phyloP scores from a whole-genome alignment of 1,140 invertebrate species.

The Apis florea region DNA sequence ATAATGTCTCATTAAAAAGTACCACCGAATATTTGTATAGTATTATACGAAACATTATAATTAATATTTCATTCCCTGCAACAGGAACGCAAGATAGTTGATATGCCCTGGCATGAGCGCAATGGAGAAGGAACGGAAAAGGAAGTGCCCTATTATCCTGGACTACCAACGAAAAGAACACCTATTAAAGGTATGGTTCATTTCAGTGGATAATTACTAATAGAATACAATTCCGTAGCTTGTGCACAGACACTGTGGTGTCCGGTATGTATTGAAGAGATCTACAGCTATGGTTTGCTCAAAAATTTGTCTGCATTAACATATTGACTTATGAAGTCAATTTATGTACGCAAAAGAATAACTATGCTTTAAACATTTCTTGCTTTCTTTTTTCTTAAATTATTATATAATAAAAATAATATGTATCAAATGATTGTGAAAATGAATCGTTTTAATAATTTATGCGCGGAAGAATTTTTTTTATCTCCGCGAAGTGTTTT shows the following conservation, averaged over 20 bases:
- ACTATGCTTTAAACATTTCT: not conserved
- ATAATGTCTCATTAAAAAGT: constrained; percentile 51
- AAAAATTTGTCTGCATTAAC: constrained; percentile 59
- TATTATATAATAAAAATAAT: not conserved
- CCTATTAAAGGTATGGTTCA: constrained; percentile 87
- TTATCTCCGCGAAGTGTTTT: not conserved
- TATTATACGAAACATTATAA: constrained; percentile 27
- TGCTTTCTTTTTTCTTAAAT: not conserved
- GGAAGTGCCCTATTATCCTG: constrained; percentile 84
- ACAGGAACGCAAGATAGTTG: constrained; percentile 85
- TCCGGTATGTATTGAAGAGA: constrained; percentile 80
- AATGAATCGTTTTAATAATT: not conserved
- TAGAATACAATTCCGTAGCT: constrained; percentile 80
- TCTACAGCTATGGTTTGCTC: constrained; percentile 53
- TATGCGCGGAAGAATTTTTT: not conserved
- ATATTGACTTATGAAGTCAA: not conserved
- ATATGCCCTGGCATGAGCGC: constrained; percentile 88
- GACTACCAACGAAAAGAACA: constrained; percentile 87
- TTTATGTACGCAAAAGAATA: not conserved
- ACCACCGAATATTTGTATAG: constrained; percentile 50
- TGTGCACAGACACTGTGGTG: constrained; percentile 77
- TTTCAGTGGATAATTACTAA: constrained; percentile 76
- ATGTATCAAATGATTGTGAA: not conserved
- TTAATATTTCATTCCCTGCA: constrained; percentile 58
- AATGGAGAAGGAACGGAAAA: constrained; percentile 81